Conservation (phyloP, 2,113 vertebrate genomes). For the Apaloderma vittatum region DNA sequence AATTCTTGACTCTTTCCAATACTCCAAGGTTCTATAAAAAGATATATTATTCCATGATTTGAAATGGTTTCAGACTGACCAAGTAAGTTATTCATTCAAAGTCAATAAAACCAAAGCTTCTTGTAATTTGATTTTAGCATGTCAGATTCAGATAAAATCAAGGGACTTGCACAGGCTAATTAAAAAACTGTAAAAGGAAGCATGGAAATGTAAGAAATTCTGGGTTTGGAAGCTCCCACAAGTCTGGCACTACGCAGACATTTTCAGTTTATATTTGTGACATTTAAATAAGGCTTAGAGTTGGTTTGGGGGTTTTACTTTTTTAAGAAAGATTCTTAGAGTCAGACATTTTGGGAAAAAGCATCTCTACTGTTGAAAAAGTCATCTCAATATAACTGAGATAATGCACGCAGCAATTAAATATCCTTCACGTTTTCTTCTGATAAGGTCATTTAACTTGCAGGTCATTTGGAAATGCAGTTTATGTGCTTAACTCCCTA, state of each 20-base stretch:
- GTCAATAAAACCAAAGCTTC: not conserved
- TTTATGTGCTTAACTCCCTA: not conserved
- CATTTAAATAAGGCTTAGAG: conserved; percentile 20
- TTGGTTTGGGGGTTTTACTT: not conserved
- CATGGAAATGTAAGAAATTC: not conserved
- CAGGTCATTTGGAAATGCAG: not conserved
- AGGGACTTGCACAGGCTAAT: not conserved
- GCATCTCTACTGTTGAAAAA: not conserved
- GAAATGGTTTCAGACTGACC: not conserved
- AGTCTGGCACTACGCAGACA: not conserved
- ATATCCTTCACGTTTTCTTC: not conserved
- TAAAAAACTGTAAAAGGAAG: conserved; percentile 16
- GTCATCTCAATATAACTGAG: not conserved
- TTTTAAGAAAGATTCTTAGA: conserved; percentile 23
- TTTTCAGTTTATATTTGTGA: conserved; percentile 8
- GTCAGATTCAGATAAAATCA: not conserved
- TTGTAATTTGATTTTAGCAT: not conserved
- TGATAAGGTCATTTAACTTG: not conserved
- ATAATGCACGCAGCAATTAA: not conserved
- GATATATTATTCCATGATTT: not conserved
- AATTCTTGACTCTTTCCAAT: not conserved
- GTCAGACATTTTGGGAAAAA: not conserved
- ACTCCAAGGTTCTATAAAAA: not conserved
- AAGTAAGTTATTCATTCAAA: not conserved
- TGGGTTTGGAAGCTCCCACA: not conserved